Evolutionary conservation across 1,140 invertebrate species (phyloP).

Genomic region (Drosophila dunni): DNA sequence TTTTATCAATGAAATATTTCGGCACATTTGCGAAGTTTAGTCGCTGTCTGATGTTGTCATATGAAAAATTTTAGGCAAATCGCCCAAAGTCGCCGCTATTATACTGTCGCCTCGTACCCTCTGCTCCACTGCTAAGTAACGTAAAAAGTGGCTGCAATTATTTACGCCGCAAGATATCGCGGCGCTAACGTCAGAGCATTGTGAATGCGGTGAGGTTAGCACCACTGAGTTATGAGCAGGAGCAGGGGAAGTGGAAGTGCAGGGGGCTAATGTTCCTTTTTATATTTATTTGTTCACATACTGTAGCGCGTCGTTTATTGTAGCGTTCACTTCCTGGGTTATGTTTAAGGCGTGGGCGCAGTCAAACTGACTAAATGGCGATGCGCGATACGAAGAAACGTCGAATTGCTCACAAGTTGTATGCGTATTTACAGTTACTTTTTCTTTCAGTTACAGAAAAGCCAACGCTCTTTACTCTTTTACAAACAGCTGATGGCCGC

Average conservation of each 20-base stretch:
- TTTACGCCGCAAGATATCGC: constrained; percentile 61
- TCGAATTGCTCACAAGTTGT: background rate
- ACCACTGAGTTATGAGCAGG: background rate
- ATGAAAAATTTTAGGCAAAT: constrained; percentile 58
- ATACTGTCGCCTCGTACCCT: background rate
- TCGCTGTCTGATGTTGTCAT: constrained; percentile 50
- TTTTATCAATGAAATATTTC: constrained; percentile 79
- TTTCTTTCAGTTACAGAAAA: too few species aligned
- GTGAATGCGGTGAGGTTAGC: background rate
- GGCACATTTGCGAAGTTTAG: constrained; percentile 58
- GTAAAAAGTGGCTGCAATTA: constrained; percentile 60
- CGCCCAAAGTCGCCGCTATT: background rate
- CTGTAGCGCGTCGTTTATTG: constrained; percentile 6
- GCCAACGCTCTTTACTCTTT: too few species aligned
- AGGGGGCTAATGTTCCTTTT: constrained; percentile 63
- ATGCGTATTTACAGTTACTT: background rate
- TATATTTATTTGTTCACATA: constrained; percentile 16
- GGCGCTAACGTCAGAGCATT: constrained; percentile 40
- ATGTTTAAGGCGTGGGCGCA: constrained; percentile 39
- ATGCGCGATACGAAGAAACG: constrained; percentile 48
- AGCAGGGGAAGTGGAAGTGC: constrained; percentile 16
- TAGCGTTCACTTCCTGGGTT: constrained; percentile 60
- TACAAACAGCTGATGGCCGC: too few species aligned
- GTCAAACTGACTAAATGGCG: constrained; percentile 21
- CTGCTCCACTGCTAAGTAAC: constrained; percentile 7